Base-by-base conservation (phyloP, 2,888 invertebrate genomes). In the Alcis repandata region DNA sequence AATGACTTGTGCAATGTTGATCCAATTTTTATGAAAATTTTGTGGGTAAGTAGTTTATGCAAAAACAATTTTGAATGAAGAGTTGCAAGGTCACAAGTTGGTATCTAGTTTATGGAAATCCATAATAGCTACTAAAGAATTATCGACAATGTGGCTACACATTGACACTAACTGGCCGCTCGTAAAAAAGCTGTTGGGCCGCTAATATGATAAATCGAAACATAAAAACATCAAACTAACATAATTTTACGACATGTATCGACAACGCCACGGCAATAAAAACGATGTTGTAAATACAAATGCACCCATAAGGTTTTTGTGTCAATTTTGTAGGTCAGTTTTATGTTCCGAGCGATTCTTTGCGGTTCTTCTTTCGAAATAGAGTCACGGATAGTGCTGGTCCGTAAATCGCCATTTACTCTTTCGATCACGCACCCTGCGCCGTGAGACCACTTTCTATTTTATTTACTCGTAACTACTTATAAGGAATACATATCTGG, bases 391-490 rank as follows among this genome's bases (percentile, higher is more conserved):
- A 54, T 59, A 46, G 41, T 60, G 51, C 53, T 54, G 48, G 59
- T 70, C 45, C 59, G 65, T 68, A 70, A 73, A 59, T 64, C 32
- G 68, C 63, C 54, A 67, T 70, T 72, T 66, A 53, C 64, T 68
- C 32, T 52, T 45, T 59, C 56, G 51, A 71, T 75, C 70, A 75
- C 70, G 71, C 65, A 69, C 69, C 68, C 59, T 48, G 36, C 40
- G 59, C 38, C 63, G 54, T 60, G 38, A 57, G 40, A 71, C 75
- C 73, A 81, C 82, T 82, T 82, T 82, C 82, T 82, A 79, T 82
- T 80, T 81, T 78, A 77, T 78, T 75, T 62, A 60, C 66, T 59
- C 46, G 67, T 58, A 59, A 61, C 43, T 57, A 63, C 71, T 62
- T 59, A 59, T 49, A 63, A 52, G 63, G 70, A 70, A 52, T 59